Evolutionary conservation across 2,888 invertebrate species (phyloP).

Genomic region (Anarsia innoxiella): DNA sequence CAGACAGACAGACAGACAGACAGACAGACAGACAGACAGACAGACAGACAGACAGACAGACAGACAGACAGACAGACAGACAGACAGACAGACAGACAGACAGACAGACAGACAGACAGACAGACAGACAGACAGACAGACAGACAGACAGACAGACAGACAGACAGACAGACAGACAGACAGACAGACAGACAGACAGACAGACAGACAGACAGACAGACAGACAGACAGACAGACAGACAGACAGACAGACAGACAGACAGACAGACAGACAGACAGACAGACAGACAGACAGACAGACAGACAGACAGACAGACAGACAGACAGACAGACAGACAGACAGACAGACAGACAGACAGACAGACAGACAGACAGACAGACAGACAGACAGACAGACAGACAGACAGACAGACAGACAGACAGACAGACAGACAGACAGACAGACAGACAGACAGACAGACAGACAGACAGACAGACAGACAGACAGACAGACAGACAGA

Average conservation of each 20-base stretch:
- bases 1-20: constrained; percentile 1
- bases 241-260: constrained; percentile 1
- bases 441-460: constrained; percentile 1
- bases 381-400: constrained; percentile 1
- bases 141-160: constrained; percentile 1
- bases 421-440: constrained; percentile 1
- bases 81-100: constrained; percentile 1
- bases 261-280: constrained; percentile 1
- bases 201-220: constrained; percentile 1
- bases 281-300: constrained; percentile 1
- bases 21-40: constrained; percentile 1
- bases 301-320: constrained; percentile 1
- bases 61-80: constrained; percentile 1
- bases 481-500: constrained; percentile 1
- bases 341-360: constrained; percentile 1
- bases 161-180: constrained; percentile 1
- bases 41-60: constrained; percentile 1
- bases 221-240: constrained; percentile 1
- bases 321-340: constrained; percentile 1
- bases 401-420: constrained; percentile 1
- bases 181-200: constrained; percentile 1
- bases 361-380: constrained; percentile 1
- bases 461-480: constrained; percentile 1
- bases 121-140: constrained; percentile 1
- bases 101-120: constrained; percentile 1